Evolutionary conservation across 1,140 invertebrate species (phyloP).

Genomic region (Liolophura sinensis): DNA sequence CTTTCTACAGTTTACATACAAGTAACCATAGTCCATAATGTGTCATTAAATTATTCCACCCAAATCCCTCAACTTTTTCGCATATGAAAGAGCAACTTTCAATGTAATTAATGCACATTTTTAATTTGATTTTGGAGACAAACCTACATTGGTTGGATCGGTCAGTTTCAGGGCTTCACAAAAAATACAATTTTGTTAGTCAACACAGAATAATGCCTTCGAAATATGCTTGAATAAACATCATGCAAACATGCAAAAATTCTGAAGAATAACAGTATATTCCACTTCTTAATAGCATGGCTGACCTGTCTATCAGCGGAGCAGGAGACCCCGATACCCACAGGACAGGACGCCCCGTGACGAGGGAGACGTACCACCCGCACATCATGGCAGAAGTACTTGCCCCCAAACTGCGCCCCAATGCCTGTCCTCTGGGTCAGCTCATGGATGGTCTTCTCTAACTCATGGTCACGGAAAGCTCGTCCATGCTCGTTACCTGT

Average conservation of each 20-base stretch:
- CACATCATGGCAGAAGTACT: conserved; percentile 61
- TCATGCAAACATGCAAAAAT: neutral
- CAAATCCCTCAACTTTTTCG: no score
- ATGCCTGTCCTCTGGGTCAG: conserved; percentile 56
- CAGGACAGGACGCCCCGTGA: conserved; percentile 59
- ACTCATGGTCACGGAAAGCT: conserved; percentile 54
- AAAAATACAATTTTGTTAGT: no score
- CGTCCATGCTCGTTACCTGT: conserved; percentile 58
- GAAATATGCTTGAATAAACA: neutral
- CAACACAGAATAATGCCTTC: no score
- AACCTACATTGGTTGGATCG: no score
- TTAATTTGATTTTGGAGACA: no score
- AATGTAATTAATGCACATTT: no score
- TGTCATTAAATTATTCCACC: neutral
- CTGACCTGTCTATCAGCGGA: conserved; percentile 59
- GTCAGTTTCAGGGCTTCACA: no score
- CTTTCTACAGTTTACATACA: no score
- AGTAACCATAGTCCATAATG: neutral
- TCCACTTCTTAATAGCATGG: no score
- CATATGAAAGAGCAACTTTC: no score
- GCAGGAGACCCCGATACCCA: conserved; percentile 59
- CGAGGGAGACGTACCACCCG: conserved; percentile 56
- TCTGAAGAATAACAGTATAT: no score
- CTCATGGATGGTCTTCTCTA: conserved; percentile 53
- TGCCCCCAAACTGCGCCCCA: conserved; percentile 60